Evolutionary conservation across 2,113 vertebrate species (phyloP).

Genomic region (Murina feae): DNA sequence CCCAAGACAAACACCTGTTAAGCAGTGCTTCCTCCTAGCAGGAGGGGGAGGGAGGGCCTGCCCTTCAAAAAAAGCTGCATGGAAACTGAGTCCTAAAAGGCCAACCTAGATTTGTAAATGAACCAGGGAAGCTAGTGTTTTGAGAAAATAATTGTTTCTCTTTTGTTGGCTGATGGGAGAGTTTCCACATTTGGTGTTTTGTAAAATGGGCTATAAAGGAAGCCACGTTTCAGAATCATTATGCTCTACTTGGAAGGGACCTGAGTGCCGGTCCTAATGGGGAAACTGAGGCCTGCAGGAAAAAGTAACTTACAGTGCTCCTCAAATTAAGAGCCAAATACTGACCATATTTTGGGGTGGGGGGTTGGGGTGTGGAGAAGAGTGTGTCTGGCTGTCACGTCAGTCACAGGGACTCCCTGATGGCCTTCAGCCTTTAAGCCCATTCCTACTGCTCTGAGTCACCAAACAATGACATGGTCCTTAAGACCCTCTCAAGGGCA

Average conservation of each 20-base stretch:
- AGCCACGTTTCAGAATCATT: background rate
- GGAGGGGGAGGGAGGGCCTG: background rate
- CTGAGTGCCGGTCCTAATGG: background rate
- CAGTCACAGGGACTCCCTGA: background rate
- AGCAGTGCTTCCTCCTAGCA: background rate
- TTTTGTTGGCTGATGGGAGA: background rate
- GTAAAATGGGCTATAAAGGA: background rate
- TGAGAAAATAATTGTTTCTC: background rate
- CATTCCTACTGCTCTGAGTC: background rate
- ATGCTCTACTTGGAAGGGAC: background rate
- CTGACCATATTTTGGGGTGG: background rate
- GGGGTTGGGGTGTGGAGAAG: background rate
- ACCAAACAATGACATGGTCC: background rate
- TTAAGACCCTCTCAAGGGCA: background rate
- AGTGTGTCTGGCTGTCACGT: background rate
- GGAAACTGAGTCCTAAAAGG: background rate
- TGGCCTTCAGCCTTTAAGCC: background rate
- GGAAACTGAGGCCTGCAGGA: background rate
- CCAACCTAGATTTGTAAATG: background rate
- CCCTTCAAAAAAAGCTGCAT: background rate
- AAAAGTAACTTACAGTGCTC: background rate
- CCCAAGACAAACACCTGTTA: background rate
- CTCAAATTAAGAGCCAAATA: background rate
- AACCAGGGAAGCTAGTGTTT: background rate
- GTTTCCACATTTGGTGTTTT: background rate